Evolutionary conservation across 2,888 invertebrate species (phyloP), one percentile per base, ranked within the genome.

Genomic region (Plagodis dolabraria): DNA sequence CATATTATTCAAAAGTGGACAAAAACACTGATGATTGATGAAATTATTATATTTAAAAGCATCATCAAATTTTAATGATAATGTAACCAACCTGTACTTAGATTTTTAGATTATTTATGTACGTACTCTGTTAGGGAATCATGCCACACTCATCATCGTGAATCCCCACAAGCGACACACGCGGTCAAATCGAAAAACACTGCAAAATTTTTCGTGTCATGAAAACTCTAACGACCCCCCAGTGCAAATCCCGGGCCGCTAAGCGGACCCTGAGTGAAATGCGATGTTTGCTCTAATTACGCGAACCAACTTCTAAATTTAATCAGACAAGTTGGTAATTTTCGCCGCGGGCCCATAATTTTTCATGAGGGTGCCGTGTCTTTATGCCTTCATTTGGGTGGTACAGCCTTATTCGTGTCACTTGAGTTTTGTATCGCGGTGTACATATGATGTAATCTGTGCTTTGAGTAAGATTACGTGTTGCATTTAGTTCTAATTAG

Each of bases 261-360:
- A 79, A 83, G 81, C 77, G 82, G 72, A 73, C 72, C 61, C 86
- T 87, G 91, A 92, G 92, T 92, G 92, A 90, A 92, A 88, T 89
- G 87, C 87, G 80, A 87, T 92, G 92, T 92, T 77, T 78, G 70
- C 74, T 70, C 86, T 92, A 92, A 92, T 92, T 92, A 92, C 85
- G 53, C 64, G 71, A 66, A 76, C 73, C 83, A 92, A 92, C 89
- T 92, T 92, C 86, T 86, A 89, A 91, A 92, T 92, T 92, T 92
- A 92, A 92, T 91, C 89, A 92, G 83, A 80, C 86, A 90, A 92
- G 80, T 92, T 91, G 75, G 81, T 84, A 86, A 90, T 87, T 87
- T 84, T 78, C 86, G 74, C 77, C 68, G 64, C 68, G 77, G 77
- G 82, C 81, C 81, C 83, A 86, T 89, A 86, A 90, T 89, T 89